Conservation (phyloP, 2,888 invertebrate genomes). For the Tuta absoluta region DNA sequence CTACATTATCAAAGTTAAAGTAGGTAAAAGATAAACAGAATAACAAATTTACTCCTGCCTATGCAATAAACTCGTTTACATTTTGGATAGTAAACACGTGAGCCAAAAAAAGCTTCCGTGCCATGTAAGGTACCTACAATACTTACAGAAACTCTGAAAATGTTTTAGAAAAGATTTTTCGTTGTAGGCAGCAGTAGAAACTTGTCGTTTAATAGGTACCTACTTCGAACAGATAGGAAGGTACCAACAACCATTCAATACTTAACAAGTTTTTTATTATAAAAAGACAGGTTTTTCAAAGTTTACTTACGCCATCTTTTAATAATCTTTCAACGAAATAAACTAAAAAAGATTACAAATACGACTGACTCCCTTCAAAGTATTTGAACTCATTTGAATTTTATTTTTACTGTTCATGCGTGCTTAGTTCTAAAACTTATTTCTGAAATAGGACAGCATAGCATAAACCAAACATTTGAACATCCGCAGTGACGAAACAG, state of each 20-base stretch:
- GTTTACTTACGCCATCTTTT: too few relatives aligned
- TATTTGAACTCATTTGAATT: background rate
- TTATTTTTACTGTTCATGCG: background rate
- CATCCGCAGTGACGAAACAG: constrained; percentile 66
- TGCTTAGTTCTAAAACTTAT: constrained; percentile 36
- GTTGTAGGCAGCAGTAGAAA: too few relatives aligned
- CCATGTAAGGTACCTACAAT: background rate
- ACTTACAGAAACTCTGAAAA: too few relatives aligned
- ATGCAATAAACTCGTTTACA: background rate
- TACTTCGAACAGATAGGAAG: too few relatives aligned
- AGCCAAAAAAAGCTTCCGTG: background rate
- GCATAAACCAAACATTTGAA: constrained; percentile 42
- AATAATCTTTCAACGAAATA: too few relatives aligned
- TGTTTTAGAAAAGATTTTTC: too few relatives aligned
- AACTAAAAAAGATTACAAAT: too few relatives aligned
- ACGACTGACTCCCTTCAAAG: background rate
- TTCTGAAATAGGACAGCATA: constrained; percentile 61
- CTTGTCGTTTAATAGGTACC: too few relatives aligned
- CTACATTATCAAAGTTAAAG: background rate
- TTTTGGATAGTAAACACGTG: background rate
- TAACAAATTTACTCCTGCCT: background rate
- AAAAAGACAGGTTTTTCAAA: too few relatives aligned
- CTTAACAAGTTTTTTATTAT: too few relatives aligned
- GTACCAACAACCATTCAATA: too few relatives aligned
- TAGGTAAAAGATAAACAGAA: background rate